These are phyloP conservation scores for Pachypanchax playfairii DNA, from an alignment of 2,113 vertebrate species.

Conservation along the genomic window DNA sequence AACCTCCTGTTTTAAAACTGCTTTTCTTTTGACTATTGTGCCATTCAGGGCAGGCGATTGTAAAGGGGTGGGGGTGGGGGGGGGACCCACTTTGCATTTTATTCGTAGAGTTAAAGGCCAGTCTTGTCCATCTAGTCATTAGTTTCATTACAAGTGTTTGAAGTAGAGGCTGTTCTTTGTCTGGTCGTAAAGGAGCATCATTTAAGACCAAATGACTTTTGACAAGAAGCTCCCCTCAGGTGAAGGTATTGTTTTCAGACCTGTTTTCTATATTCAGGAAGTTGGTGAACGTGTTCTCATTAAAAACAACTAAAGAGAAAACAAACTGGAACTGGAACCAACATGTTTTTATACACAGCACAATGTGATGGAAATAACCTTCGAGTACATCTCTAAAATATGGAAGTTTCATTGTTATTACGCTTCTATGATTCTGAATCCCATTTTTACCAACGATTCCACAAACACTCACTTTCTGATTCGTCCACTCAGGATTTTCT, in stretches of 20 bases:
- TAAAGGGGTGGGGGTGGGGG: slow-evolving; percentile 69
- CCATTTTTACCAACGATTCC: no score
- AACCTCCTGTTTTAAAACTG: slow-evolving; percentile 32
- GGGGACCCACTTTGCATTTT: slow-evolving; percentile 77
- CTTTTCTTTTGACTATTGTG: slow-evolving; percentile 62
- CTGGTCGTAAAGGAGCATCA: slow-evolving; percentile 74
- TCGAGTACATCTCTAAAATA: no score
- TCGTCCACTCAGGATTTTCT: no score
- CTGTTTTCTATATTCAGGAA: slow-evolving; percentile 79
- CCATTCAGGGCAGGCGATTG: slow-evolving; percentile 80
- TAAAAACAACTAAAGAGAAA: no score
- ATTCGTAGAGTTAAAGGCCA: slow-evolving; percentile 77
- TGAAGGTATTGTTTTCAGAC: slow-evolving; percentile 63
- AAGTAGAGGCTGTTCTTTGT: slow-evolving; percentile 86
- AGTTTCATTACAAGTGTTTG: slow-evolving; percentile 92
- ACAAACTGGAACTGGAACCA: no score
- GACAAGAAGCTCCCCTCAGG: slow-evolving; percentile 76
- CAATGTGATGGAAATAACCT: no score
- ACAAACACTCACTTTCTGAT: no score
- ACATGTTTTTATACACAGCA: no score
- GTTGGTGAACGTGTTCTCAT: slow-evolving; percentile 73
- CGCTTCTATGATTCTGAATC: no score
- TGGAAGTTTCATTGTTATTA: no score
- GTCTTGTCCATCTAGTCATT: slow-evolving; percentile 89
- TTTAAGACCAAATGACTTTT: slow-evolving; percentile 84